phyloP scores from a whole-genome alignment of 1,140 invertebrate genomes.

The Harpegnathos saltator region DNA sequence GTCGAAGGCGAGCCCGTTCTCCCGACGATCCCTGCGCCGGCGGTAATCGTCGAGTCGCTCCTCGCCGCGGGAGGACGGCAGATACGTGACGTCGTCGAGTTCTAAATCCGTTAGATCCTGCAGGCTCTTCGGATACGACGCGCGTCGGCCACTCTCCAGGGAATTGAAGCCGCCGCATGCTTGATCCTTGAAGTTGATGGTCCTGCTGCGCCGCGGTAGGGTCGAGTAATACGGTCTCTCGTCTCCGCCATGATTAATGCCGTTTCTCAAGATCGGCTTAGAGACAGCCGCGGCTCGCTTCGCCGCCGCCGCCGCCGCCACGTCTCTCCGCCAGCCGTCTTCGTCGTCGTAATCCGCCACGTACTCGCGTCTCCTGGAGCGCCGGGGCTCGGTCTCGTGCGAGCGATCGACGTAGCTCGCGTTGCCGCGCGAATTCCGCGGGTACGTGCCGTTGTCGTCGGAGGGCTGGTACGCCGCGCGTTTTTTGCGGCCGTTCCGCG shows the following conservation, averaged over 20 bases:
- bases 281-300: background rate
- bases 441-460: slow-evolving; percentile 45
- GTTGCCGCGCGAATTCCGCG: background rate
- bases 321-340: background rate
- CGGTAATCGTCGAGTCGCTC: slow-evolving; percentile 31
- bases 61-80: slow-evolving; percentile 9
- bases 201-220: slow-evolving; percentile 73
- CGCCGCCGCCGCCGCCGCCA: too few species aligned
- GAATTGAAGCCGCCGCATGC: slow-evolving; percentile 19
- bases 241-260: slow-evolving; percentile 43
- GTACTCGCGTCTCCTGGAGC: slow-evolving; percentile 36
- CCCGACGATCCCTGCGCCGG: slow-evolving; percentile 22
- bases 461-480: background rate
- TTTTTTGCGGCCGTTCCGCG: slow-evolving; percentile 24
- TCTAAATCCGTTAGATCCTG: slow-evolving; percentile 82
- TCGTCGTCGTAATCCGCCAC: slow-evolving; percentile 13
- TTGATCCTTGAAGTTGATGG: slow-evolving; percentile 76
- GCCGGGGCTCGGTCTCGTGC: slow-evolving; percentile 20
- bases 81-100: slow-evolving; percentile 74
- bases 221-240: slow-evolving; percentile 69
- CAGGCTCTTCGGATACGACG: slow-evolving; percentile 80
- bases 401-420: slow-evolving; percentile 41
- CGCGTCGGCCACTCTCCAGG: slow-evolving; percentile 57
- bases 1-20: slow-evolving; percentile 43
- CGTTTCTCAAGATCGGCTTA: slow-evolving; percentile 67